Evolutionary conservation across 2,888 invertebrate species (phyloP), one percentile per base, ranked within the genome.

Genomic region (Clanis bilineata): DNA sequence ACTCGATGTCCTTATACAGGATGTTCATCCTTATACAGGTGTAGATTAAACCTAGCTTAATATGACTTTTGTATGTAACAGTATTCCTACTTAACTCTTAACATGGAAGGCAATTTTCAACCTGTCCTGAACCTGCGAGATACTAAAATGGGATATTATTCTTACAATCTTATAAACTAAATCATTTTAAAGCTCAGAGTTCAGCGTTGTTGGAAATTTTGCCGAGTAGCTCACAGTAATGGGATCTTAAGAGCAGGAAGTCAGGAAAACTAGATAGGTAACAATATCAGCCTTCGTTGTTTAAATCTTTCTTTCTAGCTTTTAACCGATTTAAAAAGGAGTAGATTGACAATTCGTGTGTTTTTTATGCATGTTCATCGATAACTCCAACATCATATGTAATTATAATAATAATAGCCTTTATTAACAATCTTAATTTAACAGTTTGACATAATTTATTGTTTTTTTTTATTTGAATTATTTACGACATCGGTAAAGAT

Each of bases 141-240:
- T n/a, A 15, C 25, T 51, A 28, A 32, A 51, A 51, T 51, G 18
- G 32, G 32, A 28, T 21, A 51, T 21, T 51, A 51, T 51, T 51
- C 21, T 51, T 28, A 32, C 51, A 51, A 51, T 51, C 51, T 32
- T 18, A 15, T 51, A 32, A 15, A 4, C 47, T 15, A 18, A 51
- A 28, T 51, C 51, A 51, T 51, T 51, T 51, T 32, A 51, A 51
- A 32, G 51, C 51, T 21, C 15, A 10, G 28, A 51, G 51, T 51
- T 32, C 32, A 32, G 32, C 51, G 18, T 18, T 15, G 32, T 28
- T 32, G 18, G 51, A 18, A 1, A 32, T 18, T 32, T 32, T 15
- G 9, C 18, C 15, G 28, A 51, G 21, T 32, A 32, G 12, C 44
- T 44, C 22, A 9, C 12, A 32, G 18, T 51, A 51, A 51, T 51